Base-by-base conservation (phyloP, 2,888 invertebrate genomes). In the Miltochrista miniata region DNA sequence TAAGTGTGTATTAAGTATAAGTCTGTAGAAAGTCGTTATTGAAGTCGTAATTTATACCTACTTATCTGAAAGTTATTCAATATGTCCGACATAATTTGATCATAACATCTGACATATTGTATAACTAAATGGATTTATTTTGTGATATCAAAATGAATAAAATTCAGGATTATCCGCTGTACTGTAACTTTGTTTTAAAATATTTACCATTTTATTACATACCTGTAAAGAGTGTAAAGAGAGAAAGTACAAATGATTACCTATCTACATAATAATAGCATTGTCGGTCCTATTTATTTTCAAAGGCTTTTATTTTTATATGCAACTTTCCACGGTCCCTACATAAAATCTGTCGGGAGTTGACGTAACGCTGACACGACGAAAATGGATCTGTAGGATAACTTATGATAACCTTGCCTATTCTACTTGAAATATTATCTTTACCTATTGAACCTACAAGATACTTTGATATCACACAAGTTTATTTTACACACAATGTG, bases 261-360 rank as follows among this genome's bases (percentile, higher is more conserved):
- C 47, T 57, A 24, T 24, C 5, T 31, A 2, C 31, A 62, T 47
- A 54, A 53, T 48, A 49, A 47, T 43, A 48, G 35, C 51, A 46
- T 53, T 48, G 48, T 45, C 44, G 53, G 53, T 56, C 56, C 51
- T 50, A 76, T 76, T 72, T 67, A 76, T 72, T 74, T 72, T 68
- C 63, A 61, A 76, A 76, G 69, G 73, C 66, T 70, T 72, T 68
- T 73, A 72, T 71, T 80, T 80, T 76, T 80, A 79, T 80, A 78
- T 72, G 76, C 64, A 66, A 70, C 63, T 70, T 76, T 69, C 73
- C 70, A 43, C 69, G 56, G 59, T 41, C 54, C 56, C 56, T 50
- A 56, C 64, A 64, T 70, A 69, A 68, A 68, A 68, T 67, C 68
- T 67, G 59, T 52, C 54, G 56, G 64, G 62, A 61, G 59, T 67